Conservation (phyloP, 2,888 invertebrate genomes). For the Orgyia antiqua region DNA sequence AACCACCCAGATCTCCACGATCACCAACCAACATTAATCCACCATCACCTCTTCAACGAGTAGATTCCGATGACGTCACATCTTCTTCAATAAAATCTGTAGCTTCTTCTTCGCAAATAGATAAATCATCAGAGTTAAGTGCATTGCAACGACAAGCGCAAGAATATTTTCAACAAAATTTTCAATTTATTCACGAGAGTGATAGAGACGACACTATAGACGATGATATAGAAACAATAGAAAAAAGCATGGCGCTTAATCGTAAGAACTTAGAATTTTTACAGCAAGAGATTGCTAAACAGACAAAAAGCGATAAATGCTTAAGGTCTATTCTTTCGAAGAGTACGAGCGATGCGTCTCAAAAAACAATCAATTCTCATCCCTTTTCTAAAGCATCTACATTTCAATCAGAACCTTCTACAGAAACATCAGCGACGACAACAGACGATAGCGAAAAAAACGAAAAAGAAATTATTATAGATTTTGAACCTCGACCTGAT, state of each 20-base stretch:
- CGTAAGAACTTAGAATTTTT: slow-evolving; percentile 69
- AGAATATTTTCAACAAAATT: slow-evolving; percentile 75
- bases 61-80: slow-evolving; percentile 65
- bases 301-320: slow-evolving; percentile 57
- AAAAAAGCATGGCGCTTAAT: slow-evolving; percentile 74
- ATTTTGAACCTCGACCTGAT: slow-evolving; percentile 88
- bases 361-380: slow-evolving; percentile 62
- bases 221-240: slow-evolving; percentile 70
- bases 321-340: slow-evolving; percentile 64
- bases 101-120: slow-evolving; percentile 61
- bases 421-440: slow-evolving; percentile 71
- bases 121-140: slow-evolving; percentile 65
- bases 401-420: slow-evolving; percentile 74
- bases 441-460: slow-evolving; percentile 79
- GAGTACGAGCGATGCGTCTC: slow-evolving; percentile 65
- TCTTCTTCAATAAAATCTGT: slow-evolving; percentile 64
- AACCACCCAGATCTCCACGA: slow-evolving; percentile 85
- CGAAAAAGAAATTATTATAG: slow-evolving; percentile 90
- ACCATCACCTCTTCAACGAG: slow-evolving; percentile 68
- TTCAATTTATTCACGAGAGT: slow-evolving; percentile 74
- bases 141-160: slow-evolving; percentile 62
- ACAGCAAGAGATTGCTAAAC: slow-evolving; percentile 74
- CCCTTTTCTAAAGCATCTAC: slow-evolving; percentile 71
- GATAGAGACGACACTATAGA: slow-evolving; percentile 74
- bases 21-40: slow-evolving; percentile 74